phyloP scores from a whole-genome alignment of 1,140 invertebrate species.

The Akabosia matsudoensis region DNA sequence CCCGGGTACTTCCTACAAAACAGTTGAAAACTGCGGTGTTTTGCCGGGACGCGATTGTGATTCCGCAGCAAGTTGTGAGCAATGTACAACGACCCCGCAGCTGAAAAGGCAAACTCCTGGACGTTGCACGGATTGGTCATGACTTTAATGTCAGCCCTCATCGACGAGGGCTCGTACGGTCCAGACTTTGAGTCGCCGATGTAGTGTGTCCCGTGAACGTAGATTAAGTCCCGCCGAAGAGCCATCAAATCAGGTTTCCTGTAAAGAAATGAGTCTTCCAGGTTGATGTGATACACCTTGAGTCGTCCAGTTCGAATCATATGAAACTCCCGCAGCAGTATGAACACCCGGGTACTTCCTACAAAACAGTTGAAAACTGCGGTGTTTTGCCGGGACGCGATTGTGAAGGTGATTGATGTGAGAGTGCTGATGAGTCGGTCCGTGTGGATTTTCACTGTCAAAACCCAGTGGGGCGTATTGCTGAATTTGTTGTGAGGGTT shows the following conservation, averaged over 20 bases:
- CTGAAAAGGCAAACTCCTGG: neutral
- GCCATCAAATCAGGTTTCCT: too few relatives aligned
- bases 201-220: too few relatives aligned
- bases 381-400: neutral
- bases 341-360: neutral
- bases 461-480: neutral
- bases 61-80: neutral
- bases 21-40: neutral
- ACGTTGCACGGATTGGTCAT: neutral
- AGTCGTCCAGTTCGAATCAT: too few relatives aligned
- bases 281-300: too few relatives aligned
- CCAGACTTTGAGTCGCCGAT: too few relatives aligned
- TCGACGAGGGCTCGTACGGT: too few relatives aligned
- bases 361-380: constrained; percentile 3
- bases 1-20: neutral
- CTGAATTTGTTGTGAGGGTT: neutral
- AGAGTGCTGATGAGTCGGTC: neutral
- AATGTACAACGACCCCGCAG: neutral
- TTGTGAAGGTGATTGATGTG: neutral
- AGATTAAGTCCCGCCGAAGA: too few relatives aligned
- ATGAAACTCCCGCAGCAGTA: too few relatives aligned
- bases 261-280: too few relatives aligned
- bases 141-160: neutral
- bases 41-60: neutral
- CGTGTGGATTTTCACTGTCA: neutral